Evolutionary conservation across 1,140 invertebrate species (phyloP), one percentile per base, ranked within the genome.

Genomic region (Dryas iulia): DNA sequence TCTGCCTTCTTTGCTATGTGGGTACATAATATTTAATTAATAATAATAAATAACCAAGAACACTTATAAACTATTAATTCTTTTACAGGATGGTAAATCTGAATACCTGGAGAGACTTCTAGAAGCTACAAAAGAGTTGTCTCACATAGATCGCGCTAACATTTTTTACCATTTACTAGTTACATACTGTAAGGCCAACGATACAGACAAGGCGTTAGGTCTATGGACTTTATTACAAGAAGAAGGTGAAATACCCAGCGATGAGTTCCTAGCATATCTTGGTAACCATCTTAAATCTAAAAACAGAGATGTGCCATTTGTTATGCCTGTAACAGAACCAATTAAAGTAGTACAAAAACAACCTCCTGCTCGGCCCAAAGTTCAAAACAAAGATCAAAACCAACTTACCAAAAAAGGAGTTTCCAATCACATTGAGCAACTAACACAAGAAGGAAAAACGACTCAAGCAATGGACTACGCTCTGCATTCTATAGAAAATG

Each of bases 201-300:
- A 97, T 69, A 91, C 93, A 0, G 93, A 96, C 21, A 96, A 96
- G 85, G 96, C 96, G 1, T 74, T 96, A 8, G 94, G 94, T 6
- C 84, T 97, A 6, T 96, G 96, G 95, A 96, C 95, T 0, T 88
- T 95, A 79, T 94, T 97, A 89, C 96, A 97, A 89, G 96, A 97
- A 85, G 96, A 97, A 79, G 93, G 95, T 68, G 87, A 96, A 59
- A 84, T 94, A 28, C 95, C 96, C 0, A 94, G 93, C 23, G 93
- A 95, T 60, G 77, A 93, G 14, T 97, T 97, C 81, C 89, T 97
- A 0, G 73, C 81, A 6, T 92, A 91, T 25, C 89, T 98, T 6
- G 95, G 94, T 0, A 91, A 93, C 21, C 94, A 96, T 78, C 90
- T 97, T 10, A 90, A 94, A 75, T 89, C 92, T 23, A 94, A 96